Base-by-base conservation (phyloP, 1,140 invertebrate species). In the Drosophila kepulauana region DNA sequence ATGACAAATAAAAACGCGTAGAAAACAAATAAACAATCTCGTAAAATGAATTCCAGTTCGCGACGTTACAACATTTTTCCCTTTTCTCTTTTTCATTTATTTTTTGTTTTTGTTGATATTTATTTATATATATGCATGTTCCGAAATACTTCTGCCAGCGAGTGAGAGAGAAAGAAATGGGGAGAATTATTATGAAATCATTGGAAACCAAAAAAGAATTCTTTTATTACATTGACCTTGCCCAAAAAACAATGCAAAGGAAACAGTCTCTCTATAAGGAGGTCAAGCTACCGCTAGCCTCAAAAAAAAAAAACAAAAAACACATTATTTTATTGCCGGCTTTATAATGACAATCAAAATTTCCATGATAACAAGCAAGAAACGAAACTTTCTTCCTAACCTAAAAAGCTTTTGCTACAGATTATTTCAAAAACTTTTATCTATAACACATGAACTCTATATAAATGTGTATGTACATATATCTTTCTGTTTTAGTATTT, bases 171-270 rank as follows among this genome's bases (percentile, higher is more conserved):
- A 15, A 25, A 15, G 25, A 13, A 52, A 28, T 52, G 45, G 13
- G 38, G 33, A 57, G 62, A 54, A 43, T 25, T 64, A 64, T 73
- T 68, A 74, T 57, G 38, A 64, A 63, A 56, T n/a, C 13, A 3
- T 30, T 33, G 46, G 38, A 56, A 38, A 61, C 56, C 41, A 49
- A 73, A 68, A 59, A 62, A 67, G 58, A 74, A 78, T 57, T 62
- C 35, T 63, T 82, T 76, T 69, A 87, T 86, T 82, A 66, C 82
- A 87, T 86, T 87, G 82, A 87, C 82, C 82, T 86, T 87, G 82
- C 68, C 82, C 75, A 86, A 86, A 25, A 87, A 82, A 71, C 66
- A 76, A 63, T 72, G 56, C 51, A 73, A 49, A 72, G 72, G 52
- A 71, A 81, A 86, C 75, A 41, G 13, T 54, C 58, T 57, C 59